These are phyloP conservation scores for Actinia tenebrosa DNA, from an alignment of 64 coral and sea anemone species.

Conservation along the genomic window DNA sequence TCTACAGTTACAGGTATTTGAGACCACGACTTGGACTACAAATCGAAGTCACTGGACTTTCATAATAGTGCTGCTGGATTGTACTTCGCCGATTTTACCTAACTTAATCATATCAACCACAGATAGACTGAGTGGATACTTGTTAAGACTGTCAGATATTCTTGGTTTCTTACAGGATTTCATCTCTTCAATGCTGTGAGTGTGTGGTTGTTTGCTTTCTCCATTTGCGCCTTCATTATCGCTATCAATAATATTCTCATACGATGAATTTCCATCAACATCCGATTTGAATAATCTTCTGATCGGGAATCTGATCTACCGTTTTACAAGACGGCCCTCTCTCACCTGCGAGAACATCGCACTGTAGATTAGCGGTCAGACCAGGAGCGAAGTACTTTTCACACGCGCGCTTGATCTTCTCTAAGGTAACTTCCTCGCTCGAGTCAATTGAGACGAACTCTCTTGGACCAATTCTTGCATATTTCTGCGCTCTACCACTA, in stretches of 20 bases:
- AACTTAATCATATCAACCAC: slow-evolving; percentile 54
- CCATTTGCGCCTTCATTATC: background rate
- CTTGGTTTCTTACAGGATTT: background rate
- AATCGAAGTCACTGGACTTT: slow-evolving; percentile 49
- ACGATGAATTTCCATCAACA: slow-evolving; percentile 10
- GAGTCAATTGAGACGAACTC: background rate
- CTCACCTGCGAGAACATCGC: slow-evolving; percentile 40
- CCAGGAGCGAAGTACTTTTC: slow-evolving; percentile 21
- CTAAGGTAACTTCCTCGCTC: slow-evolving; percentile 35
- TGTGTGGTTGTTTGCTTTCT: background rate
- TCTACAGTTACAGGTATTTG: slow-evolving; percentile 31
- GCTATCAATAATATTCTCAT: background rate
- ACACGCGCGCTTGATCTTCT: slow-evolving; percentile 27
- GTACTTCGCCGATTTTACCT: slow-evolving; percentile 25
- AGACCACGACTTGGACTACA: slow-evolving; percentile 31
- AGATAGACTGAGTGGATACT: slow-evolving; percentile 38
- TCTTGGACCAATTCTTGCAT: no score
- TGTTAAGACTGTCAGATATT: background rate
- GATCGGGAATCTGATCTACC: slow-evolving; percentile 40
- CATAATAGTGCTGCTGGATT: slow-evolving; percentile 30
- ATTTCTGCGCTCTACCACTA: no score
- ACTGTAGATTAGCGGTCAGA: slow-evolving; percentile 5
- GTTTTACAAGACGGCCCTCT: slow-evolving; percentile 41
- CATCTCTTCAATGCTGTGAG: background rate
- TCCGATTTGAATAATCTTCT: slow-evolving; percentile 33